Evolutionary conservation across 2,797 vertebrate species (phyloP).

Genomic region (Strix occidentalis): DNA sequence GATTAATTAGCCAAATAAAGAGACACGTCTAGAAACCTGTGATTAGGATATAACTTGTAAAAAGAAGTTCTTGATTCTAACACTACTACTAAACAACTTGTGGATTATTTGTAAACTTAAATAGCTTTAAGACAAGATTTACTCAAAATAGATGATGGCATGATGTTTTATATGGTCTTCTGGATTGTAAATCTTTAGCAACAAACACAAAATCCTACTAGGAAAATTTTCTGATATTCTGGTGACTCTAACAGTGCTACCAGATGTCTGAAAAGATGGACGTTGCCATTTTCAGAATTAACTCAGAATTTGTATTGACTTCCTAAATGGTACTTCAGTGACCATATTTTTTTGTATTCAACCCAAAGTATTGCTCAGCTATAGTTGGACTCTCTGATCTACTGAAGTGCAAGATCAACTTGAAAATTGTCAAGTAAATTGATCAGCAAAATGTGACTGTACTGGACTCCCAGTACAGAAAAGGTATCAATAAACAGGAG

Average conservation of each 20-base stretch:
- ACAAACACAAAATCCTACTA: not conserved
- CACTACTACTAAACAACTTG: not conserved
- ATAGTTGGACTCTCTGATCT: not conserved
- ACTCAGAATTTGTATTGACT: not conserved
- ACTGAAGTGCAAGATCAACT: not conserved
- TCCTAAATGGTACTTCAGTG: not conserved
- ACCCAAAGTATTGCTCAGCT: not conserved
- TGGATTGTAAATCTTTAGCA: not conserved
- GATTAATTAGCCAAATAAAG: not conserved
- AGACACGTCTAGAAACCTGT: not conserved
- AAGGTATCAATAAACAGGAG: not conserved
- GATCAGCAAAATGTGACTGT: not conserved
- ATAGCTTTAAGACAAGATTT: not conserved
- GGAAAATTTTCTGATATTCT: not conserved
- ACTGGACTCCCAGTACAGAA: not conserved
- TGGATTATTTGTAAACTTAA: not conserved
- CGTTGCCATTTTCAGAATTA: not conserved
- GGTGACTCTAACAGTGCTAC: not conserved
- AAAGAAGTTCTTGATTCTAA: not conserved
- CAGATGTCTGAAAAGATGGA: not conserved
- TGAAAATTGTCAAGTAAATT: not conserved
- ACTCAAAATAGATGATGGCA: not conserved
- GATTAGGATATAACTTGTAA: not conserved
- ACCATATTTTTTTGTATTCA: not conserved
- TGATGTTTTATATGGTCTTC: not conserved